Base-by-base conservation (phyloP, 1,140 invertebrate genomes). In the Probaryconus sp. region DNA sequence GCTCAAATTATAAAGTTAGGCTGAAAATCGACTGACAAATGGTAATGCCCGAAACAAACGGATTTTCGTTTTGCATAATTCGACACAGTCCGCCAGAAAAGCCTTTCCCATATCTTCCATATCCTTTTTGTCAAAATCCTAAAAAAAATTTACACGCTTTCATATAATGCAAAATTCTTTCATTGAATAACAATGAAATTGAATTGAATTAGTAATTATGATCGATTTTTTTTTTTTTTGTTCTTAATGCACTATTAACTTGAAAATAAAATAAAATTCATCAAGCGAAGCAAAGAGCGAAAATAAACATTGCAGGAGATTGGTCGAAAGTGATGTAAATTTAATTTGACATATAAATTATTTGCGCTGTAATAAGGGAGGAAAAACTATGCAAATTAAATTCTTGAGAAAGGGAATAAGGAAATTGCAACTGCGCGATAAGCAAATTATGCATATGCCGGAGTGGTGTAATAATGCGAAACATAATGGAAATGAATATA, bases 331-430 rank as follows among this genome's bases (percentile, higher is more conserved):
- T 24, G 21, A 48, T 60, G 56, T 48, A 60, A 60, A 60, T 60
- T 60, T 48, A 47, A 60, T 60, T 60, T 38, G 38, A 38, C 43
- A 60, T 38, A 48, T 60, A 26, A 47, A 37, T 38, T 48, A 20
- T 60, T 60, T 48, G 13, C 28, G 11, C 31, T 5, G 16, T 38
- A 60, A 30, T 48, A 60, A 48, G 17, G 21, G 4, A 16, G 17
- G 24, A 50, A 61, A 31, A 20, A 26, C 37, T 33, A 61, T 37
- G 45, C 13, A 35, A 61, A 60, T 60, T 24, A 28, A 48, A 58
- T 58, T 47, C 42, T 6, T 58, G 26, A 35, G 42, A 58, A 53
- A 28, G 1, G 14, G 16, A 7, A n/a, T 7, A 7, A 24, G 21
- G 21, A 7, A 24, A 4, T n/a, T n/a, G n/a, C 3, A 24, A 7